Percentiles rank a stretch among this genome's conserved stretches.
Conservation (phyloP, 2,113 vertebrate species). For the Tenrec ecaudatus region DNA sequence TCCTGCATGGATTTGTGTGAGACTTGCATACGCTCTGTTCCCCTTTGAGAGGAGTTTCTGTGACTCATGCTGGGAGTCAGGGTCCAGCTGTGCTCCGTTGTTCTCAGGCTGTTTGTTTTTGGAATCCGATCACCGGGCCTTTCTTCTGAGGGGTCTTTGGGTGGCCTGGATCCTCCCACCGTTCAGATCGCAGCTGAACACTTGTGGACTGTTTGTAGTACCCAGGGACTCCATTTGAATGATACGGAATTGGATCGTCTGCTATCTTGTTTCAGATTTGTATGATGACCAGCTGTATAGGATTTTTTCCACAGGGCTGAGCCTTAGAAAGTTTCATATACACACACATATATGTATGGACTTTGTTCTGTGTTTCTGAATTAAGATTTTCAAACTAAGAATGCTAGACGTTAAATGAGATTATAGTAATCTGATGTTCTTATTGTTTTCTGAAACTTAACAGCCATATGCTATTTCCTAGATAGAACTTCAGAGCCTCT, state of each 20-base stretch:
- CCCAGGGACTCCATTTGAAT: background rate
- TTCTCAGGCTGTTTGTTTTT: background rate
- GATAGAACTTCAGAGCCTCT: slow-evolving; percentile 9
- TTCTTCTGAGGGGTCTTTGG: background rate
- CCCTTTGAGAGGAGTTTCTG: background rate
- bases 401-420: slow-evolving; percentile 22
- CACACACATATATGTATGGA: background rate
- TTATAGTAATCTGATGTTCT: background rate
- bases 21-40: background rate
- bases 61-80: background rate
- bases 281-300: background rate
- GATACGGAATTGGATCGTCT: background rate
- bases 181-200: background rate
- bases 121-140: background rate
- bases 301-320: slow-evolving; percentile 37
- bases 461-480: background rate
- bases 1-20: background rate
- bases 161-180: background rate
- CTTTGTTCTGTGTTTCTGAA: slow-evolving; percentile 41
- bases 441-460: slow-evolving; percentile 19
- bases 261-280: slow-evolving; percentile 44
- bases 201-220: background rate
- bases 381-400: background rate
- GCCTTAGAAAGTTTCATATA: background rate
- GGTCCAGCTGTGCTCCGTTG: background rate